Evolutionary conservation across 53 echinoderm and acorn worm species (phyloP), one percentile per base, ranked within the genome.

Genomic region (Stichopus horrens): DNA sequence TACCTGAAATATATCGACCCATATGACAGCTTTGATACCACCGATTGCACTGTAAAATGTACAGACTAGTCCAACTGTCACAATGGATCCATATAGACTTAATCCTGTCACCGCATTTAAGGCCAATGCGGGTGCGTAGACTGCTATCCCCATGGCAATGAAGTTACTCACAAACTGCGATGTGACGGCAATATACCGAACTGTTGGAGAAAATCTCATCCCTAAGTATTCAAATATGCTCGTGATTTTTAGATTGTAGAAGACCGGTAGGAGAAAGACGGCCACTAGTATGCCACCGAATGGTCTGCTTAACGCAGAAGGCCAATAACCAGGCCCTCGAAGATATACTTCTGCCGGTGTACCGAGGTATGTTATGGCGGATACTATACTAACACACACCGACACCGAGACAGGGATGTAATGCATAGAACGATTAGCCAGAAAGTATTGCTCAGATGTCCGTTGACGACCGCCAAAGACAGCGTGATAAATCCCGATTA

Each of bases 1-100:
- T 60, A 84, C 84, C 84, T 57, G 84, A 57, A 84, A 84, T 8
- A 84, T 11, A 84, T 84, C 84, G 22, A 11, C 55, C 84, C 84
- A 84, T 16, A 84, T 60, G 7, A 65, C 84, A 23, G 84, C 84
- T 60, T 84, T 84, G 65, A 84, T 84, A 55, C 84, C 84, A 18
- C 66, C 66, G 13, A 84, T 58, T 22, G 84, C 55, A 60, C 60
- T 84, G 52, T 84, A 84, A 13, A 84, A 84, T 14, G 84, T 84
- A 22, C 84, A 79, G 11, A 79, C 79, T 9, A 79, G 8, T 13
- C 84, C 79, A 13, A 84, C 59, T 13, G 76, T 23, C 76, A 76
- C 11, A 76, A 76, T 76, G 19, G 76, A 22, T 76, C 76, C 76
- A 22, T 22, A 51, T 18, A 76, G 76, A 19, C 76, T 76, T 18